Percentiles rank a stretch among this genome's conserved stretches.
Evolutionary conservation across 2,797 vertebrate species (phyloP).

Genomic region (Geotria australis): DNA sequence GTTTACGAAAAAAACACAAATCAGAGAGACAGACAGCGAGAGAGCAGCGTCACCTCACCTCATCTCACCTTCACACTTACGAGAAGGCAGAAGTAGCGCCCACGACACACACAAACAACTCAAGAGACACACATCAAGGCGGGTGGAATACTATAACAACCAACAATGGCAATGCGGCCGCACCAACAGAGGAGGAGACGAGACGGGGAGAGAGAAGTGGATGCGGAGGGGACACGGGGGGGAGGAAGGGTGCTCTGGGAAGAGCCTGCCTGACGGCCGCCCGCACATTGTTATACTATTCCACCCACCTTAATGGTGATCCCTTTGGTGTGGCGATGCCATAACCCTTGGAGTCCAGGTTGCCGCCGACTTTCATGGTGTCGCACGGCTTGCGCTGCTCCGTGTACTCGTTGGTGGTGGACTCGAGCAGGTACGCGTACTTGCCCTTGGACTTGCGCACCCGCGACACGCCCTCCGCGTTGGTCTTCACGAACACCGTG

Average conservation of each 20-base stretch:
- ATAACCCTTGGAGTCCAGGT: slow-evolving; percentile 99
- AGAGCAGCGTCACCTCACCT: no score
- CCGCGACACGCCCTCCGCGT: slow-evolving; percentile 71
- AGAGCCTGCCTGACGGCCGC: background rate
- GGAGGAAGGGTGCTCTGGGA: background rate
- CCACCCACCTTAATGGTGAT: slow-evolving; percentile 99
- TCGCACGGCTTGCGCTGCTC: slow-evolving; percentile 96
- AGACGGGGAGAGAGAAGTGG: background rate
- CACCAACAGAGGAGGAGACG: background rate
- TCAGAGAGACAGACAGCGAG: no score
- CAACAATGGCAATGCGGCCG: slow-evolving; percentile 15
- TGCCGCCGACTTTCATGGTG: slow-evolving; percentile 99
- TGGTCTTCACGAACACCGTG: slow-evolving; percentile 84
- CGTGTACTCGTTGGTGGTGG: slow-evolving; percentile 98
- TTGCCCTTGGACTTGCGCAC: slow-evolving; percentile 98
- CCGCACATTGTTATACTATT: slow-evolving; percentile 79
- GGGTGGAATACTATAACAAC: slow-evolving; percentile 99
- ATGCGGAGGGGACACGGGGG: background rate
- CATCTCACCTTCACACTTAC: no score
- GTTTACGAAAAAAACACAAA: no score
- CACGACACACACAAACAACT: slow-evolving; percentile 23
- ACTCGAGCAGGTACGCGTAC: slow-evolving; percentile 96
- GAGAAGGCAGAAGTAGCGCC: slow-evolving; percentile 2
- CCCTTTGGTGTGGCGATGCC: slow-evolving; percentile 94
- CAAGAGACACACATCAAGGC: slow-evolving; percentile 70